Evolutionary conservation across 2,888 invertebrate genomes (phyloP), one percentile per base, ranked within the genome.

Genomic region (Andrena chrysosceles): DNA sequence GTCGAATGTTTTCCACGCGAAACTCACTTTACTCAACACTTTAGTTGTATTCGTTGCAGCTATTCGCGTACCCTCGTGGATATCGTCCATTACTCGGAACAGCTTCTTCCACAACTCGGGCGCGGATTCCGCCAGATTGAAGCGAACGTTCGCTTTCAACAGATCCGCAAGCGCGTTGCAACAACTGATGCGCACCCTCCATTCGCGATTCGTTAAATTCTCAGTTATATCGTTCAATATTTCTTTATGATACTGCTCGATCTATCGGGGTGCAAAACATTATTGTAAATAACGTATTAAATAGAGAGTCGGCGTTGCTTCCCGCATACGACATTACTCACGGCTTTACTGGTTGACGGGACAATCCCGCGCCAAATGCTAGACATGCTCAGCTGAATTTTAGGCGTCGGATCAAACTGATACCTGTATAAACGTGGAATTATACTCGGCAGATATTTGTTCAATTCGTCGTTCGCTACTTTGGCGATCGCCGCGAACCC

Each of bases 291-390:
- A 33, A 29, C 16, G 35, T 62, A 60, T 8, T n/a, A 35, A 23
- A 8, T 5, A 42, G n/a, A 8, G 29, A 8, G 23, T n/a, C 33
- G 26, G 63, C 2, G 59, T n/a, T 29, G 4, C n/a, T 35, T 35
- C 60, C 8, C 42, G 8, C 31, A 42, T 35, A 70, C 35, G 35
- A 63, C 78, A 52, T 63, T 83, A 94, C 95, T 95, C 91, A 98
- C 97, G 67, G 97, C 97, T 93, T 97, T 97, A 90, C 97, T 96
- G 3, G 97, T 97, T 91, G 98, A 98, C 20, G 96, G 96, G 10
- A 99, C 98, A 67, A 99, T 95, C 16, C 97, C 97, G 86, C 97
- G 97, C 99, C 99, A 99, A 91, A 99, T 99, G 90, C 97, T 97
- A 69, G 97, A 96, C 98, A 99, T 99, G 20, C 98, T 98, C 92